phyloP scores from a whole-genome alignment of 2,888 invertebrate genomes.

The Diaprepes abbreviatus region DNA sequence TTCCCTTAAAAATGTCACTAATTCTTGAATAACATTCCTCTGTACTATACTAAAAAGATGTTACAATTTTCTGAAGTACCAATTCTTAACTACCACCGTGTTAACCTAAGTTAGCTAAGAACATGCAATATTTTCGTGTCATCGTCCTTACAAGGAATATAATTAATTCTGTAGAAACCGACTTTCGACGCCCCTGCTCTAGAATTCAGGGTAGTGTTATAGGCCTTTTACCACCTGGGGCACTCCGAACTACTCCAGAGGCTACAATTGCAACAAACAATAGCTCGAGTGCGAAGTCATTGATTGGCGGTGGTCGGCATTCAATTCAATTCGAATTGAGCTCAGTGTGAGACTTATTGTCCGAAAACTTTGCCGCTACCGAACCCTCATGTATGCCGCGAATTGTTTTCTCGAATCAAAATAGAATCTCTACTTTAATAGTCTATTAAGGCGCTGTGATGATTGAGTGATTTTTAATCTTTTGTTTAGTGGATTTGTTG shows the following conservation, averaged over 20 bases:
- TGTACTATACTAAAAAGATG: too few species aligned
- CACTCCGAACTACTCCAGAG: slow-evolving; percentile 66
- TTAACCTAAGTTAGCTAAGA: too few species aligned
- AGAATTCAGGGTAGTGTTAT: slow-evolving; percentile 53
- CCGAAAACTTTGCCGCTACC: slow-evolving; percentile 60
- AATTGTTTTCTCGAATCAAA: slow-evolving; percentile 48
- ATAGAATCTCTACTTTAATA: slow-evolving; percentile 46
- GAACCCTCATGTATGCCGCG: slow-evolving; percentile 43
- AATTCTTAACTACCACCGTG: too few species aligned
- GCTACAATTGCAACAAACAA: slow-evolving; percentile 68
- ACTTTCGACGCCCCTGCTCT: slow-evolving; percentile 3
- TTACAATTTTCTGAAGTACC: too few species aligned
- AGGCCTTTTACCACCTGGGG: slow-evolving; percentile 67
- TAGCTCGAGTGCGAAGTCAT: slow-evolving; percentile 64
- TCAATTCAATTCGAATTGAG: slow-evolving; percentile 67
- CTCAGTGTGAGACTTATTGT: slow-evolving; percentile 66
- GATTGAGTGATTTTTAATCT: slow-evolving; percentile 45
- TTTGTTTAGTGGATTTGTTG: slow-evolving; percentile 37
- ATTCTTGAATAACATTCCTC: too few species aligned
- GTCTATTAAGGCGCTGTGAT: slow-evolving; percentile 43
- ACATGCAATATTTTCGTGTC: too few species aligned
- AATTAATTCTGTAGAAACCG: too few species aligned
- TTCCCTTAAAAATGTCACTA: too few species aligned
- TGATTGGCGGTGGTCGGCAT: slow-evolving; percentile 64
- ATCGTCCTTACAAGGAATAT: too few species aligned